phyloP scores from a whole-genome alignment of 2,797 vertebrate genomes.

The Streptopelia turtur region DNA sequence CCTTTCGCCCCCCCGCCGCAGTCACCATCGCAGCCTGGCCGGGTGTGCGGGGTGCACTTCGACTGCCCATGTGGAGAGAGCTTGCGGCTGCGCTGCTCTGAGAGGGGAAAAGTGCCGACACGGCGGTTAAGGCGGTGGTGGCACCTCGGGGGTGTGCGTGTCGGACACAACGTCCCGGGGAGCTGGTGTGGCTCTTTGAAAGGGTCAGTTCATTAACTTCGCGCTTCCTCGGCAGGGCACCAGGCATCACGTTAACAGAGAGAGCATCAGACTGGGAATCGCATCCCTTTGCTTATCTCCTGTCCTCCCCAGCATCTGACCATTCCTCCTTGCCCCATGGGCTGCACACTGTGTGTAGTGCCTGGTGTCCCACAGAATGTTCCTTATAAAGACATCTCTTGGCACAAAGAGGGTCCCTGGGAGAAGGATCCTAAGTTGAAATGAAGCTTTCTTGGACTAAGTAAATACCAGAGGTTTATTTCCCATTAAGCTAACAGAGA shows the following conservation, averaged over 20 bases:
- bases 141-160: background rate
- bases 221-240: background rate
- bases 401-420: background rate
- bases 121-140: too few species aligned
- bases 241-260: background rate
- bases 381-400: background rate
- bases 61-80: background rate
- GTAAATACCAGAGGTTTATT: background rate
- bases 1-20: background rate
- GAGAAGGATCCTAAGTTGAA: background rate
- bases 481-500: background rate
- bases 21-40: too few species aligned
- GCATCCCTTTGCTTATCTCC: background rate
- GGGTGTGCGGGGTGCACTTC: background rate
- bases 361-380: background rate
- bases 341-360: background rate
- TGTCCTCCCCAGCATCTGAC: accelerated
- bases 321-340: background rate
- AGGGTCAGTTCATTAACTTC: too few species aligned
- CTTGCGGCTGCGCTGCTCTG: background rate
- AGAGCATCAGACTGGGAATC: background rate
- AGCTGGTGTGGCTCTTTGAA: background rate
- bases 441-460: background rate
- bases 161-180: too few species aligned
- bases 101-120: background rate